Conservation (phyloP, 2,888 invertebrate species). For the Blastobasis lacticolella region DNA sequence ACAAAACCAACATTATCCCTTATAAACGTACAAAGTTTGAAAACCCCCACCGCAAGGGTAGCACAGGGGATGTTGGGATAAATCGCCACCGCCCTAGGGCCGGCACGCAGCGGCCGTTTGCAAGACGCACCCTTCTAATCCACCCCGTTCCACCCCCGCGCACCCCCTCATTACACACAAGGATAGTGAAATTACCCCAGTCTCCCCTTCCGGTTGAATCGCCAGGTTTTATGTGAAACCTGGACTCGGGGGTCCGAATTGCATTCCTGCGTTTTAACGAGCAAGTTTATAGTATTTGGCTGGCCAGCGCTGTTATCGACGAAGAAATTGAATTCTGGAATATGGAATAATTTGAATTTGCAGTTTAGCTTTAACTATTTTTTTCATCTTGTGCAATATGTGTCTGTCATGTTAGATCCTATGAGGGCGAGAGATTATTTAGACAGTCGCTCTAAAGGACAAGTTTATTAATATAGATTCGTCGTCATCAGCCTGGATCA, state of each 20-base stretch:
- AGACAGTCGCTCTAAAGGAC: too few relatives aligned
- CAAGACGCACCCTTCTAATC: constrained; percentile 71
- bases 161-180: constrained; percentile 63
- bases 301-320: neutral
- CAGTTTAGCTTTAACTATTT: too few relatives aligned
- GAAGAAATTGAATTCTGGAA: neutral
- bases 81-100: constrained; percentile 62
- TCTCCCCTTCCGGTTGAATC: constrained; percentile 33
- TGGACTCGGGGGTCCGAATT: neutral
- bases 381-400: too few relatives aligned
- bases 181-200: constrained; percentile 55
- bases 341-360: too few relatives aligned
- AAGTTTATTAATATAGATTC: too few relatives aligned
- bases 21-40: constrained; percentile 26
- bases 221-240: constrained; percentile 37
- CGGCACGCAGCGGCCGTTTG: constrained; percentile 64
- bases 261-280: neutral
- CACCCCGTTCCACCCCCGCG: constrained; percentile 22
- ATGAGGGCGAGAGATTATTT: too few relatives aligned
- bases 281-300: neutral
- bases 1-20: neutral
- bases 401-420: too few relatives aligned
- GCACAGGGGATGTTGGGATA: constrained; percentile 57
- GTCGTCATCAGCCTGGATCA: too few relatives aligned
- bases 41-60: constrained; percentile 35